A percentile compares a stretch with the other conserved stretches of the same genome.
Conservation (phyloP, 2,888 invertebrate species). For the Andrena praecox region DNA sequence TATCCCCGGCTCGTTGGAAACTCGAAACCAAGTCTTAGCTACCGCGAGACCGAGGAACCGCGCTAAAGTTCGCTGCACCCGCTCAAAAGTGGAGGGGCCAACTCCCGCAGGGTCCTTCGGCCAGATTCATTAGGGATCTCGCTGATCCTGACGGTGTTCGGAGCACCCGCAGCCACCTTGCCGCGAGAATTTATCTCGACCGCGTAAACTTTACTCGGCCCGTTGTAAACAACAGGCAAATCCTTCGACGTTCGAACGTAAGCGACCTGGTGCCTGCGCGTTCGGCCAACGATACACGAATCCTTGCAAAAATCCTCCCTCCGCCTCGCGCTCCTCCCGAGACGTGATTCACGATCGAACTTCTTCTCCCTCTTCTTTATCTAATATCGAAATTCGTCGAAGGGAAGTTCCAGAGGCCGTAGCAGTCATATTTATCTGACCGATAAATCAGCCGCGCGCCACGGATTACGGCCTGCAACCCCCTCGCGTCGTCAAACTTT, state of each 20-base stretch:
- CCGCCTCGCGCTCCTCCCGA: background rate
- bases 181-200: slow-evolving; percentile 80
- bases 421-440: slow-evolving; percentile 30
- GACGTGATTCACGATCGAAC: slow-evolving; percentile 40
- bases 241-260: slow-evolving; percentile 53
- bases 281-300: slow-evolving; percentile 21
- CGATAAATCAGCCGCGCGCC: slow-evolving; percentile 45
- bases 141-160: slow-evolving; percentile 78
- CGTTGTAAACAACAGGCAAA: slow-evolving; percentile 68
- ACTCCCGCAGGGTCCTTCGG: slow-evolving; percentile 72
- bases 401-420: slow-evolving; percentile 35
- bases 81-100: slow-evolving; percentile 68
- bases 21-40: slow-evolving; percentile 70
- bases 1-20: slow-evolving; percentile 69
- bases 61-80: slow-evolving; percentile 71
- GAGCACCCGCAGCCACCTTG: slow-evolving; percentile 62
- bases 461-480: slow-evolving; percentile 20
- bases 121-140: slow-evolving; percentile 82
- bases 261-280: background rate
- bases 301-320: slow-evolving; percentile 18
- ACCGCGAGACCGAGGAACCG: slow-evolving; percentile 68
- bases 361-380: slow-evolving; percentile 15
- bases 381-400: slow-evolving; percentile 46
- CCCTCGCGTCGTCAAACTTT: slow-evolving; percentile 39
- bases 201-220: slow-evolving; percentile 75